phyloP scores from a whole-genome alignment of 2,888 invertebrate species.

The Cephus pygmeus region DNA sequence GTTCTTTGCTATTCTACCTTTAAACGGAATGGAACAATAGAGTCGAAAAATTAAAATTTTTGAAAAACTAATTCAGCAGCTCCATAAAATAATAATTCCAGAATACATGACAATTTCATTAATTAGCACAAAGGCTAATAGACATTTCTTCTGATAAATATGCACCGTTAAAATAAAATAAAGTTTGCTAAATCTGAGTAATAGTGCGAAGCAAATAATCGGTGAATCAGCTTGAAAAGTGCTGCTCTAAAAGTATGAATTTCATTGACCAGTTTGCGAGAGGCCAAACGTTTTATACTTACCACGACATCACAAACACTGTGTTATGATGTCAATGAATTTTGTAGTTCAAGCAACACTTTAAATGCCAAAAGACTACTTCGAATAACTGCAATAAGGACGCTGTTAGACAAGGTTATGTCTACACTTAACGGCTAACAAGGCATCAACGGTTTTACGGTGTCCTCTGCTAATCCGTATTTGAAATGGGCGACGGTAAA shows the following conservation, averaged over 20 bases:
- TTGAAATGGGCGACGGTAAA: slow-evolving; percentile 5
- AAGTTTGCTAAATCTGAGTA: not conserved
- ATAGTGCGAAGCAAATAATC: not conserved
- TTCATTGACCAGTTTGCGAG: not conserved
- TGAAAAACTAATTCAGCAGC: not conserved
- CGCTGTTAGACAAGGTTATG: slow-evolving; percentile 50
- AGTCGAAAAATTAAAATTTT: slow-evolving; percentile 2
- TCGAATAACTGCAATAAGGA: slow-evolving; percentile 43
- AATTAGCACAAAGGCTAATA: not conserved
- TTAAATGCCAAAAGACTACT: slow-evolving; percentile 36
- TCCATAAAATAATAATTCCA: not conserved
- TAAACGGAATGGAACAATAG: slow-evolving; percentile 24
- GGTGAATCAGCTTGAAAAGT: not conserved
- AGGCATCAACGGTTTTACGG: slow-evolving; percentile 36
- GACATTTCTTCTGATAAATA: not conserved
- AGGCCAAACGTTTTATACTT: not conserved
- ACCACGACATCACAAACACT: not conserved
- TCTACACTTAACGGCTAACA: slow-evolving; percentile 47
- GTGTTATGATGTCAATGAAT: not conserved
- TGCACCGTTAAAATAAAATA: not conserved
- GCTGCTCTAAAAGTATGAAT: not conserved
- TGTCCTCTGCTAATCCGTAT: slow-evolving; percentile 19
- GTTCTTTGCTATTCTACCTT: slow-evolving; percentile 23
- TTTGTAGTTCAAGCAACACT: slow-evolving; percentile 6
- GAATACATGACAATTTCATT: not conserved